Evolutionary conservation across 2,113 vertebrate species (phyloP).

Genomic region (Eulacestoma nigropectus): DNA sequence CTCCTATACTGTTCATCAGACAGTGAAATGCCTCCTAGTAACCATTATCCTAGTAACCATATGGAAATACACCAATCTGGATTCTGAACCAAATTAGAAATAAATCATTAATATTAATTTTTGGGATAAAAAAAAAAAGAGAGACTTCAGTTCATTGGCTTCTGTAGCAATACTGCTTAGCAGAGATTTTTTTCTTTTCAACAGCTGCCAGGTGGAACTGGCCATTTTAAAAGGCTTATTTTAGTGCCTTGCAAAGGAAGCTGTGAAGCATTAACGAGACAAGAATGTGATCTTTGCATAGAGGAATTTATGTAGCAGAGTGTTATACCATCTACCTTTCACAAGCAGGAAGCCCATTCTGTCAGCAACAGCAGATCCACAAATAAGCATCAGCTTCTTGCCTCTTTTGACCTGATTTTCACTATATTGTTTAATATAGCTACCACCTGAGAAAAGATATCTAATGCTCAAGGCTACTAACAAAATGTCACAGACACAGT

Average conservation of each 20-base stretch:
- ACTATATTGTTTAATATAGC: neutral
- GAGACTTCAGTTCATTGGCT: neutral
- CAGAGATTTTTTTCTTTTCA: neutral
- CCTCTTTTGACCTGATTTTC: neutral
- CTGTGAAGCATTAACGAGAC: neutral
- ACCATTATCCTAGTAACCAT: neutral
- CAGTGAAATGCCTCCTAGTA: neutral
- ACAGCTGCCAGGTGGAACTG: neutral
- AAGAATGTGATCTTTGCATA: neutral
- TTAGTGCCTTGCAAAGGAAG: neutral
- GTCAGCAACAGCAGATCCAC: neutral
- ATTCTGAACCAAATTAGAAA: neutral
- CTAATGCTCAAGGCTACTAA: neutral
- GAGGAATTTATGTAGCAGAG: neutral
- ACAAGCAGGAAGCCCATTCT: neutral
- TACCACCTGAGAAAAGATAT: constrained; percentile 3
- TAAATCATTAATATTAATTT: neutral
- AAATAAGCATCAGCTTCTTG: neutral
- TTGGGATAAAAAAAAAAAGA: neutral
- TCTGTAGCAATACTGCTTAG: neutral
- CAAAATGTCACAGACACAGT: neutral
- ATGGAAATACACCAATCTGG: neutral
- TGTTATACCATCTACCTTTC: neutral
- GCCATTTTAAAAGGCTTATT: neutral
- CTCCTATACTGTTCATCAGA: neutral